Percentiles rank a stretch among this genome's conserved stretches.
Evolutionary conservation across 2,888 invertebrate genomes (phyloP).

Genomic region (Plusia festucae): DNA sequence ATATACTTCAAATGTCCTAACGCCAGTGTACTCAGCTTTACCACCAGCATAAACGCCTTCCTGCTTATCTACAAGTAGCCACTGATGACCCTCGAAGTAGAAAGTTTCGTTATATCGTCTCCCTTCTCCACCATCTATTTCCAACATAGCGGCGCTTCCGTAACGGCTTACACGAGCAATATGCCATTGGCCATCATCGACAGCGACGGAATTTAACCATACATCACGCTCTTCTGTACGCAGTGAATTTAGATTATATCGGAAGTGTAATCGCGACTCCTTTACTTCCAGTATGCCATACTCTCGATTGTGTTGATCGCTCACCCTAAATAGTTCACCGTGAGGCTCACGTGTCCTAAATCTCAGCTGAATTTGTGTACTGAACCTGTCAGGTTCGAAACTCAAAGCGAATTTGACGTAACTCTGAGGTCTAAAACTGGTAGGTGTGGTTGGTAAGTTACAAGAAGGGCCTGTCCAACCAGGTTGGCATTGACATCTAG

Average conservation of each 20-base stretch:
- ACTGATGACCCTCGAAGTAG: constrained; percentile 96
- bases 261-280: constrained; percentile 96
- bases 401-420: constrained; percentile 99
- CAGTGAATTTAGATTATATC: constrained; percentile 97
- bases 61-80: constrained; percentile 97
- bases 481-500: constrained; percentile 97
- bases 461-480: constrained; percentile 98
- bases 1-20: constrained; percentile 97
- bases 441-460: constrained; percentile 95
- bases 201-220: constrained; percentile 96
- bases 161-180: constrained; percentile 97
- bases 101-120: constrained; percentile 97
- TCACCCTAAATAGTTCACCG: constrained; percentile 97
- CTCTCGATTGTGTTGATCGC: constrained; percentile 97
- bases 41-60: constrained; percentile 98
- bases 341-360: constrained; percentile 98
- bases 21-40: constrained; percentile 98
- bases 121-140: constrained; percentile 98
- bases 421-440: constrained; percentile 97
- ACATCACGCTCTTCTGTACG: constrained; percentile 97
- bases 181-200: constrained; percentile 99
- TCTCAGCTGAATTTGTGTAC: constrained; percentile 97
- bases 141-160: constrained; percentile 97
- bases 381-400: constrained; percentile 97
- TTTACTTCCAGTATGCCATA: constrained; percentile 98